Conservation (phyloP, 2,797 vertebrate genomes). For the Sebastolobus alascanus region DNA sequence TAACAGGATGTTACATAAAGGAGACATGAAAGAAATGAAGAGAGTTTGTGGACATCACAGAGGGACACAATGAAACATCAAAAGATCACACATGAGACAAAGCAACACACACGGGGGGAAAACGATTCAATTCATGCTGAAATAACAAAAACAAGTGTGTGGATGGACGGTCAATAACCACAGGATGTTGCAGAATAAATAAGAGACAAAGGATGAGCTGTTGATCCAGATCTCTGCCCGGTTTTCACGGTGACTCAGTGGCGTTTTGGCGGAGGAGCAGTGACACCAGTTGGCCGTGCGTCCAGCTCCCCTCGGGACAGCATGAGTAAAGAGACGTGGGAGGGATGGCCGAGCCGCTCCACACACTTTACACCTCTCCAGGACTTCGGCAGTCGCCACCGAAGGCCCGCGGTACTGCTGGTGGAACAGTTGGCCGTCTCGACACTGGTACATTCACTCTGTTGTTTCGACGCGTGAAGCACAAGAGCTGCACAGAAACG, state of each 20-base stretch:
- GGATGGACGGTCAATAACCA: conserved; percentile 6
- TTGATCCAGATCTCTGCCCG: conserved; percentile 32
- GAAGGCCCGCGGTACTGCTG: conserved; percentile 50
- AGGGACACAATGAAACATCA: not conserved
- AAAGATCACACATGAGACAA: conserved; percentile 1
- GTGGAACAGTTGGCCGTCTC: conserved; percentile 72
- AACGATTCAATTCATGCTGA: not conserved
- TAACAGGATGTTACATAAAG: conserved; percentile 11
- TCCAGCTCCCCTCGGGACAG: conserved; percentile 75
- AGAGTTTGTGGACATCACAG: conserved; percentile 6
- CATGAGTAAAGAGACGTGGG: conserved; percentile 77
- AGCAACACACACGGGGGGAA: not conserved
- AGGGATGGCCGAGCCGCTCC: conserved; percentile 68
- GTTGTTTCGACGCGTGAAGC: conserved; percentile 23
- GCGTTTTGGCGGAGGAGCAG: conserved; percentile 55
- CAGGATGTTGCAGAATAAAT: conserved; percentile 18
- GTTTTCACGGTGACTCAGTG: conserved; percentile 65
- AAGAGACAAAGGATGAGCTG: conserved; percentile 35
- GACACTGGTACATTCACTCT: conserved; percentile 42
- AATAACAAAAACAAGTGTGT: conserved; percentile 22
- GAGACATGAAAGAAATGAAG: not conserved
- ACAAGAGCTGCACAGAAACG: not conserved
- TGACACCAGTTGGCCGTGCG: conserved; percentile 77
- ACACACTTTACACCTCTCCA: conserved; percentile 74
- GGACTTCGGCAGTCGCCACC: conserved; percentile 63